Conservation (phyloP, 1,140 invertebrate genomes). For the Littorina saxatilis region DNA sequence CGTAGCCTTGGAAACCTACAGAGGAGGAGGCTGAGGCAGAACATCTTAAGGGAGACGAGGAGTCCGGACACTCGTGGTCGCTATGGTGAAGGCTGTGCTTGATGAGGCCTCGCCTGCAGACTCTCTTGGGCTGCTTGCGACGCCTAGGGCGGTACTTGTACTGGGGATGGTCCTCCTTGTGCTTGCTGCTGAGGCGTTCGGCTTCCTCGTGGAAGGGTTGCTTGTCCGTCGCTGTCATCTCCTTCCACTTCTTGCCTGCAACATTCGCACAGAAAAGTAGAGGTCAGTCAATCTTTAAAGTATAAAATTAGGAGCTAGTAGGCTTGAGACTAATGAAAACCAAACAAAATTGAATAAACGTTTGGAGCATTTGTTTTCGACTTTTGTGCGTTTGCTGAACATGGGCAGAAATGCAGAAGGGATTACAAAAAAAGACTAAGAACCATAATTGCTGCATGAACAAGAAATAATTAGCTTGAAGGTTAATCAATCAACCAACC, state of each 20-base stretch:
- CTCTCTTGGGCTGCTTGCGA: constrained; percentile 70
- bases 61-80: background rate
- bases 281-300: too few relatives aligned
- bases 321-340: too few relatives aligned
- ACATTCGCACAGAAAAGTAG: background rate
- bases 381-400: too few relatives aligned
- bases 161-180: constrained; percentile 99
- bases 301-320: too few relatives aligned
- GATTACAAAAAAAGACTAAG: too few relatives aligned
- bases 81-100: background rate
- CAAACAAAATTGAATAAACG: too few relatives aligned
- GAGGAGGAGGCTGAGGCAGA: background rate
- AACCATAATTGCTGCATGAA: too few relatives aligned
- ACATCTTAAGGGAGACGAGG: background rate
- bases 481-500: too few relatives aligned
- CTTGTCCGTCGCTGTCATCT: constrained; percentile 94
- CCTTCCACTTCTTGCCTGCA: constrained; percentile 95
- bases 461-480: too few relatives aligned
- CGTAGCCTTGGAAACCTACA: background rate
- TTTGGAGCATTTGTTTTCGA: too few relatives aligned
- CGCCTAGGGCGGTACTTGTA: constrained; percentile 92
- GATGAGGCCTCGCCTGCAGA: constrained; percentile 33
- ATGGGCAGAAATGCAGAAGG: too few relatives aligned
- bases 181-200: constrained; percentile 94
- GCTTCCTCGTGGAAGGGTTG: constrained; percentile 99